phyloP scores from a whole-genome alignment of 2,888 invertebrate species.

The Lasioglossum pauxillum region DNA sequence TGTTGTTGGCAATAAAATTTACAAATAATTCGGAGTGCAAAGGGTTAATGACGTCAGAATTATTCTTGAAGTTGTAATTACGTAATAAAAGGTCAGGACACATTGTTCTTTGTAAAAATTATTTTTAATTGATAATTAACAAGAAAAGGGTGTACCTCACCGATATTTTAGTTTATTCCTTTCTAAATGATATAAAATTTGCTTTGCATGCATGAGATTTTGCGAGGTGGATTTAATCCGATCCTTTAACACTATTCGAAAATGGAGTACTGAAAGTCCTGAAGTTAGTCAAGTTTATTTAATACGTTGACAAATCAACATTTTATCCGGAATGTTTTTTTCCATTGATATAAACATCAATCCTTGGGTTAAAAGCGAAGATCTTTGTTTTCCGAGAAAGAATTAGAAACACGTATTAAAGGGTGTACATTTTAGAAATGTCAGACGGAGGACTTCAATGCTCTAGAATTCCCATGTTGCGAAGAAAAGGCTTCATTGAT shows the following conservation, averaged over 20 bases:
- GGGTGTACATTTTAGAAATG: background rate
- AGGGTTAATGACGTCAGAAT: too few relatives aligned
- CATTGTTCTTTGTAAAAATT: too few relatives aligned
- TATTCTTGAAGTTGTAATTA: too few relatives aligned
- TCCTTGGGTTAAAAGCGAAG: background rate
- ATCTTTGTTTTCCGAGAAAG: background rate
- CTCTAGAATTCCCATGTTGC: background rate
- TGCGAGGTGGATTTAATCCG: too few relatives aligned
- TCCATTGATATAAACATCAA: background rate
- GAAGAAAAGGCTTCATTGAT: background rate
- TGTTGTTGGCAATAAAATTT: too few relatives aligned
- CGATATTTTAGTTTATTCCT: too few relatives aligned
- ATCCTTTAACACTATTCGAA: background rate
- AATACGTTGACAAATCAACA: background rate
- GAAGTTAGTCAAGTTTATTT: background rate
- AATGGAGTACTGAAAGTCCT: background rate
- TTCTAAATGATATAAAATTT: too few relatives aligned
- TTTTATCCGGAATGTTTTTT: background rate
- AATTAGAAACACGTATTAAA: background rate
- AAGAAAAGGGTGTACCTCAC: too few relatives aligned
- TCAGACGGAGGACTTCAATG: background rate
- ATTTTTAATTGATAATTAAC: too few relatives aligned
- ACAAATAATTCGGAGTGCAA: too few relatives aligned
- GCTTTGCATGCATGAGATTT: too few relatives aligned
- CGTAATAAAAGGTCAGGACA: too few relatives aligned